Evolutionary conservation across 92 coral and sea anemone genomes (phyloP).

Genomic region (Phenganax marumi): DNA sequence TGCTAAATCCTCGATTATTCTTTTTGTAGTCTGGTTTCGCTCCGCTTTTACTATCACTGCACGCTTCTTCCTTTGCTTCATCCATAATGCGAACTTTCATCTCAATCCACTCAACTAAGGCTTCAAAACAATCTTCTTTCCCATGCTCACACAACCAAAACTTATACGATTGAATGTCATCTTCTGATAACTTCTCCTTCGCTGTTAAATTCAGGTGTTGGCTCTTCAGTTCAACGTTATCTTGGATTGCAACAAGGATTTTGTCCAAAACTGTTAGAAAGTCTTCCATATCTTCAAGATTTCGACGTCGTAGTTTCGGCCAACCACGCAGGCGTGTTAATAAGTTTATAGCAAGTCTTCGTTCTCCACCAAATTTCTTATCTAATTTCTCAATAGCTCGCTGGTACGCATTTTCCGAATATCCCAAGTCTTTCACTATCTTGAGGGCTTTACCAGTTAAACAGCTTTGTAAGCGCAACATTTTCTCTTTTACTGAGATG

Average conservation of each 20-base stretch:
- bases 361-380: constrained; percentile 22
- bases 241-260: constrained; percentile 33
- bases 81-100: constrained; percentile 37
- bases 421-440: constrained; percentile 8
- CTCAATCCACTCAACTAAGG: constrained; percentile 39
- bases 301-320: constrained; percentile 44
- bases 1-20: constrained; percentile 10
- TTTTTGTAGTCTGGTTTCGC: neutral
- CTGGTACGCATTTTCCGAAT: neutral
- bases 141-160: constrained; percentile 35
- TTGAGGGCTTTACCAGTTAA: constrained; percentile 8
- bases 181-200: constrained; percentile 42
- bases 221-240: constrained; percentile 20
- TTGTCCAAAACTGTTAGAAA: constrained; percentile 23
- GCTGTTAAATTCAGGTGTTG: constrained; percentile 41
- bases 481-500: constrained; percentile 14
- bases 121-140: constrained; percentile 39
- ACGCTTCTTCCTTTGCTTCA: constrained; percentile 25
- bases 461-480: constrained; percentile 18
- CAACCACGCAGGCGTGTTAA: constrained; percentile 32
- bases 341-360: constrained; percentile 15
- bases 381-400: constrained; percentile 12
- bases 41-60: neutral
- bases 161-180: constrained; percentile 43
- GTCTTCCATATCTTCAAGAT: constrained; percentile 38